Evolutionary conservation across 2,888 invertebrate genomes (phyloP).

Genomic region (Eupithecia pulchellata): DNA sequence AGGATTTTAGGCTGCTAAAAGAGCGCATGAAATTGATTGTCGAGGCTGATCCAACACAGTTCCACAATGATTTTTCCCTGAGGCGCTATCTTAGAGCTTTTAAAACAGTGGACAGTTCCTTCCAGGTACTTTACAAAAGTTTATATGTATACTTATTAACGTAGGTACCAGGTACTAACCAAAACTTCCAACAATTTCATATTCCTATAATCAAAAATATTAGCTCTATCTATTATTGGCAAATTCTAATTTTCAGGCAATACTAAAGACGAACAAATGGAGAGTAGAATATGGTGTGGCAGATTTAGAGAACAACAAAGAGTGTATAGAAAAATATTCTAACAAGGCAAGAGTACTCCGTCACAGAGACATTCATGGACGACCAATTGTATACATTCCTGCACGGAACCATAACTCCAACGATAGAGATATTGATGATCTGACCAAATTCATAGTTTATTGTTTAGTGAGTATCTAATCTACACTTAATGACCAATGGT

Average conservation of each 20-base stretch:
- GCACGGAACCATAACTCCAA: constrained; percentile 90
- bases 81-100: constrained; percentile 90
- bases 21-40: constrained; percentile 89
- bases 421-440: constrained; percentile 90
- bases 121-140: constrained; percentile 85
- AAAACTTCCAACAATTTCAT: not conserved
- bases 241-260: constrained; percentile 80
- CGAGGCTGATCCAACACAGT: constrained; percentile 90
- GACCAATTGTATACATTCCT: constrained; percentile 92
- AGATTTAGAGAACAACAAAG: constrained; percentile 82
- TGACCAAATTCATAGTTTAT: constrained; percentile 91
- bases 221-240: not conserved
- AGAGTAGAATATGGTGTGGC: constrained; percentile 89
- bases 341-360: constrained; percentile 88
- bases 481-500: not conserved
- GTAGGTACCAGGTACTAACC: not conserved
- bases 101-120: constrained; percentile 89
- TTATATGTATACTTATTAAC: not conserved
- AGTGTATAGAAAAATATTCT: constrained; percentile 84
- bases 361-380: constrained; percentile 89
- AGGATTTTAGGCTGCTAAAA: constrained; percentile 88
- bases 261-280: constrained; percentile 93
- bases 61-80: constrained; percentile 90
- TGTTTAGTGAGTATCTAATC: constrained; percentile 85
- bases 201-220: not conserved